Evolutionary conservation across 2,797 vertebrate genomes (phyloP).

Genomic region (Intellagama lesueurii): DNA sequence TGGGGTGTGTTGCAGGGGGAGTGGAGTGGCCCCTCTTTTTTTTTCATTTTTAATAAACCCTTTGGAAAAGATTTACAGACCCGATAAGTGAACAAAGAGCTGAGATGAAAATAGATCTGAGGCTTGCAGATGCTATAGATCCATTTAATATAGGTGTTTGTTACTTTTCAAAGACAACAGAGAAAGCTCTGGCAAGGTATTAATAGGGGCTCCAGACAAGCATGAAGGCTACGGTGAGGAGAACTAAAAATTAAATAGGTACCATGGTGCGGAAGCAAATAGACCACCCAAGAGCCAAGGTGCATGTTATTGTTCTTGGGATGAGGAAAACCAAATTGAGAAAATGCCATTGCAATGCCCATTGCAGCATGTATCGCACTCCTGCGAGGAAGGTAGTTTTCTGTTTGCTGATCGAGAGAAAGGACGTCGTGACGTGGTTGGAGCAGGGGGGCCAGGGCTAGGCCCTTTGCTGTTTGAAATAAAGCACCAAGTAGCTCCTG

Average conservation of each 20-base stretch:
- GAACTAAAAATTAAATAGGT: neutral
- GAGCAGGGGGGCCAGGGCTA: neutral
- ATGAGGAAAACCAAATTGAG: neutral
- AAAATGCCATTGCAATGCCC: neutral
- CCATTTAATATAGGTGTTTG: conserved; percentile 39
- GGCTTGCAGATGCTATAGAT: conserved; percentile 29
- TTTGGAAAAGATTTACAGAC: conserved; percentile 44
- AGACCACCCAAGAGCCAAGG: neutral
- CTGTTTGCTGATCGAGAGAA: neutral
- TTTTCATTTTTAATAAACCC: conserved; percentile 1
- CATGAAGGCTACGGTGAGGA: neutral
- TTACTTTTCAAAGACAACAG: conserved; percentile 41
- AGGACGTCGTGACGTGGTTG: neutral
- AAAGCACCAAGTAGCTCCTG: neutral
- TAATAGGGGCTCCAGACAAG: neutral
- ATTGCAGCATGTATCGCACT: too few relatives aligned
- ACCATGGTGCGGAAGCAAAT: neutral
- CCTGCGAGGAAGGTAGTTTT: neutral
- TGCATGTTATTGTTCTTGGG: neutral
- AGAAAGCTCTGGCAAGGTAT: conserved; percentile 11
- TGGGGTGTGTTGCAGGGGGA: neutral
- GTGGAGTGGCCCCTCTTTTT: neutral
- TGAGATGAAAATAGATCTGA: conserved; percentile 47
- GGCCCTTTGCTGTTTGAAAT: neutral
- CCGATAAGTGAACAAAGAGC: conserved; percentile 40